Conservation (phyloP, 2,113 vertebrate species). For the Redunca redunca region DNA sequence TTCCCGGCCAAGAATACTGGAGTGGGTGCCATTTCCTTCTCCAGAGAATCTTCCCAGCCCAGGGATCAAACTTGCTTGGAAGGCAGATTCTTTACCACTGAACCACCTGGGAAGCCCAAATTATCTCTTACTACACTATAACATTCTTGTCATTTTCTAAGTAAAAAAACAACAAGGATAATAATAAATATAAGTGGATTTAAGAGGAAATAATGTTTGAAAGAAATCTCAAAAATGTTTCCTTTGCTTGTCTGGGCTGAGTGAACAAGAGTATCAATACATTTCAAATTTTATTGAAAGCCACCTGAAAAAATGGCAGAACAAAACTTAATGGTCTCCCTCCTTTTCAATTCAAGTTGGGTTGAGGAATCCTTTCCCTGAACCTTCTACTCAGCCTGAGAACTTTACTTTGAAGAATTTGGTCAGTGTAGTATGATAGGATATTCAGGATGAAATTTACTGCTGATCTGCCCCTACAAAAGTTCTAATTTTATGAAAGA, state of each 20-base stretch:
- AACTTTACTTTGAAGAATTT: background rate
- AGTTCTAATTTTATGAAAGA: conserved; percentile 2
- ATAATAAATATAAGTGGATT: background rate
- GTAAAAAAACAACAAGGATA: background rate
- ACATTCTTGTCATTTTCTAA: background rate
- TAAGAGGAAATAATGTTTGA: background rate
- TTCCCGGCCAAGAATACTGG: background rate
- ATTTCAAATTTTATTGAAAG: background rate
- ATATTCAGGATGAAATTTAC: background rate
- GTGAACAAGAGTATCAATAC: background rate
- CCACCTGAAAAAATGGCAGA: background rate
- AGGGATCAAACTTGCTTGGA: background rate
- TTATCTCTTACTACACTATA: background rate
- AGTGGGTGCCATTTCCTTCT: background rate
- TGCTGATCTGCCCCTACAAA: background rate
- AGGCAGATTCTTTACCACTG: background rate
- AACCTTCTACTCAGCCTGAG: background rate
- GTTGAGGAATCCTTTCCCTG: background rate
- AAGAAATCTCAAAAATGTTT: conserved; percentile 2
- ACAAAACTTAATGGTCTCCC: background rate
- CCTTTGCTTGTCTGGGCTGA: background rate
- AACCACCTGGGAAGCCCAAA: background rate
- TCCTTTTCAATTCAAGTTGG: background rate
- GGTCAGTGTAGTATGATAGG: background rate
- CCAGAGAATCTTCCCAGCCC: background rate